Percentiles rank a stretch among this genome's conserved stretches.
Evolutionary conservation across 2,888 invertebrate species (phyloP).

Genomic region (Torymus texanus): DNA sequence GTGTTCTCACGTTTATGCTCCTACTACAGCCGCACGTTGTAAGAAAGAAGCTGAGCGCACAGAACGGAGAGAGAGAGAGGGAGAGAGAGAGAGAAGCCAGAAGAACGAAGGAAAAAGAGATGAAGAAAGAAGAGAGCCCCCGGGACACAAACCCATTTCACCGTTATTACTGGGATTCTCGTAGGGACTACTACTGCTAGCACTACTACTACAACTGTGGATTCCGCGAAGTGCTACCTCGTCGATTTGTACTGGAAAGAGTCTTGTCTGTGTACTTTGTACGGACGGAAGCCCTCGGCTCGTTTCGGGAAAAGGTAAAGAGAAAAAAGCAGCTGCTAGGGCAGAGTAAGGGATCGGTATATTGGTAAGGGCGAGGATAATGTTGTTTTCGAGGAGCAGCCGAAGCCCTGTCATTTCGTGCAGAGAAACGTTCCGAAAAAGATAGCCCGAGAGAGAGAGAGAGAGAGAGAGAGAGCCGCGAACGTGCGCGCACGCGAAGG

Average conservation of each 20-base stretch:
- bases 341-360: not conserved
- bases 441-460: constrained; percentile 41
- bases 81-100: constrained; percentile 20
- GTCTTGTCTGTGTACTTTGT: not conserved
- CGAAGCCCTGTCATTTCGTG: constrained; percentile 40
- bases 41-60: constrained; percentile 21
- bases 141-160: constrained; percentile 65
- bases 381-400: constrained; percentile 4
- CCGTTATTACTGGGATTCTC: constrained; percentile 62
- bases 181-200: too few species aligned
- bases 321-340: not conserved
- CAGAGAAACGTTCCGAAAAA: constrained; percentile 39
- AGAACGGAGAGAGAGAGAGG: constrained; percentile 37
- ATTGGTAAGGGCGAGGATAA: not conserved
- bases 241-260: not conserved
- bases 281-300: not conserved
- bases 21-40: constrained; percentile 51
- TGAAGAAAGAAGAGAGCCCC: constrained; percentile 46
- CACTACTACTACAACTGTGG: too few species aligned
- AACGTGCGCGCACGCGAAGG: constrained; percentile 34
- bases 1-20: constrained; percentile 59
- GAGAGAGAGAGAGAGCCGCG: too few species aligned
- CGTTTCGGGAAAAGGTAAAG: not conserved
- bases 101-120: constrained; percentile 7
- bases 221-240: too few species aligned